A percentile compares a stretch with the other conserved stretches of the same genome.
phyloP scores from a whole-genome alignment of 1,140 invertebrate genomes.

The Drosophila sucinea region DNA sequence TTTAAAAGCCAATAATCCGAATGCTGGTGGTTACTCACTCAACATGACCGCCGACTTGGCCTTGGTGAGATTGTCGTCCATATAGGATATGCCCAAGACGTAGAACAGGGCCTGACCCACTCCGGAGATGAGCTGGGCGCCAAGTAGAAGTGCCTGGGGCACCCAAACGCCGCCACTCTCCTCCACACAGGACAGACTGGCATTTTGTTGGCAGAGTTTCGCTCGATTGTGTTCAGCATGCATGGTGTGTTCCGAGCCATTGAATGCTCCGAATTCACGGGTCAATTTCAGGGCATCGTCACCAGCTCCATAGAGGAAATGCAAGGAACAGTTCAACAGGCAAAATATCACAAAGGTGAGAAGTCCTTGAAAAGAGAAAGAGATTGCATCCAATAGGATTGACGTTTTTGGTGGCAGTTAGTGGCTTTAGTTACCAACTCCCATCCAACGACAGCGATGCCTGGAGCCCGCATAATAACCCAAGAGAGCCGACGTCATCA shows the following conservation, averaged over 20 bases:
- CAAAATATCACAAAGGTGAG: slow-evolving; percentile 88
- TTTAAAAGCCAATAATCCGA: too few relatives aligned
- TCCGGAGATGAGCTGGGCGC: slow-evolving; percentile 87
- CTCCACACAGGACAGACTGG: slow-evolving; percentile 33
- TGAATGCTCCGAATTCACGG: slow-evolving; percentile 84
- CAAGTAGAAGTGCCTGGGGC: slow-evolving; percentile 85
- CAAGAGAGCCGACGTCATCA: slow-evolving; percentile 58
- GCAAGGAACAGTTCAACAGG: slow-evolving; percentile 88
- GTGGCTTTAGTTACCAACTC: slow-evolving; percentile 47
- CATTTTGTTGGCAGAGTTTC: slow-evolving; percentile 40
- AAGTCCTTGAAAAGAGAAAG: slow-evolving; percentile 84
- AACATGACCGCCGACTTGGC: slow-evolving; percentile 87
- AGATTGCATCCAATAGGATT: slow-evolving; percentile 82
- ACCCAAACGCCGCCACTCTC: slow-evolving; percentile 84
- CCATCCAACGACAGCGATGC: slow-evolving; percentile 77
- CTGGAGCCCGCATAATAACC: slow-evolving; percentile 68
- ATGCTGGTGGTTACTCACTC: slow-evolving; percentile 82
- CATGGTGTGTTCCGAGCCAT: neutral
- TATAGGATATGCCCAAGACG: slow-evolving; percentile 87
- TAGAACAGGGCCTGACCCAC: slow-evolving; percentile 87
- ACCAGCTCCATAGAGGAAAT: slow-evolving; percentile 89
- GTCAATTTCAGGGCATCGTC: slow-evolving; percentile 87
- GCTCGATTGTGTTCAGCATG: slow-evolving; percentile 9
- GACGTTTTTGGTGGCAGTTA: slow-evolving; percentile 53
- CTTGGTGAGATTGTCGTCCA: slow-evolving; percentile 88